Conservation (phyloP, 2,888 invertebrate species). For the Tribolium freemani region DNA sequence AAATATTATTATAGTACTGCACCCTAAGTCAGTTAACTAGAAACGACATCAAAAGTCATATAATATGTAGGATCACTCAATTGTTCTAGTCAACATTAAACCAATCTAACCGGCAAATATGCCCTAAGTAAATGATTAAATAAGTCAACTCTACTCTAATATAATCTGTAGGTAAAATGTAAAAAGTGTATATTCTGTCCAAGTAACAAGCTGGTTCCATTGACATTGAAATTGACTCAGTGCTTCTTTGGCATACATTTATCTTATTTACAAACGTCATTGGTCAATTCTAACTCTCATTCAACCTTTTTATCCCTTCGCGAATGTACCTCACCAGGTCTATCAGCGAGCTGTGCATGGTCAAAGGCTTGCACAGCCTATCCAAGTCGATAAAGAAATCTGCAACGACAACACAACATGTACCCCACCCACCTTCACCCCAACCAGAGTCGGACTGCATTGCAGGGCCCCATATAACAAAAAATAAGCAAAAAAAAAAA, state of each 20-base stretch:
- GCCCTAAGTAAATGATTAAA: conserved; percentile 55
- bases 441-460: background rate
- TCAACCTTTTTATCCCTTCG: conserved; percentile 77
- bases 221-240: conserved; percentile 65
- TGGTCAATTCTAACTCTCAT: conserved; percentile 42
- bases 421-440: background rate
- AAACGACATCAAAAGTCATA: conserved; percentile 49
- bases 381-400: conserved; percentile 94
- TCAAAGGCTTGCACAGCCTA: conserved; percentile 87
- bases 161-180: conserved; percentile 45
- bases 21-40: conserved; percentile 60
- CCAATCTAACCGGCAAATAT: conserved; percentile 53
- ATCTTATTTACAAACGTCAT: conserved; percentile 41
- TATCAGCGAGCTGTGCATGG: conserved; percentile 88
- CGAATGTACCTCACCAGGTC: conserved; percentile 91
- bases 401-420: conserved; percentile 68
- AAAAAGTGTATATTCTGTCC: conserved; percentile 46
- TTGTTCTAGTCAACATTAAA: conserved; percentile 49
- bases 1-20: conserved; percentile 64
- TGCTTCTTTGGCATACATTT: conserved; percentile 65
- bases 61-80: conserved; percentile 48
- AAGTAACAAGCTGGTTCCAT: conserved; percentile 49
- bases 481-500: no score
- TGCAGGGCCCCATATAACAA: background rate
- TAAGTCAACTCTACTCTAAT: conserved; percentile 52